Conservation (phyloP, 2,888 invertebrate genomes). For the Cryptus viduatorius region DNA sequence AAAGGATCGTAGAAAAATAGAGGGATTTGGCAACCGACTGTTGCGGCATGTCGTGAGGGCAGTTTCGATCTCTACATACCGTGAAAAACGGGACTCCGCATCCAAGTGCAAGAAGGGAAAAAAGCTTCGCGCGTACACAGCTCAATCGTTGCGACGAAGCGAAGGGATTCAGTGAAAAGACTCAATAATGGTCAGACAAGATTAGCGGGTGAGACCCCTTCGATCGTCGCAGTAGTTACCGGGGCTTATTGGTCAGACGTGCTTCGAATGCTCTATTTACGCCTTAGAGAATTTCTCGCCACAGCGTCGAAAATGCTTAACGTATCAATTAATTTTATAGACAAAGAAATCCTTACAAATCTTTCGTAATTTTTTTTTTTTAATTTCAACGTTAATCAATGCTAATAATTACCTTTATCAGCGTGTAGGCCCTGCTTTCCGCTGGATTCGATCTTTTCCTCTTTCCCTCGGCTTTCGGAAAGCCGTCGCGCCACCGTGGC, state of each 20-base stretch:
- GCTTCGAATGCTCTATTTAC: constrained; percentile 23
- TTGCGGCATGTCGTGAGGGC: constrained; percentile 12
- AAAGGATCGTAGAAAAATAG: constrained; percentile 32
- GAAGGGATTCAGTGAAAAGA: constrained; percentile 37
- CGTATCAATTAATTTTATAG: not conserved
- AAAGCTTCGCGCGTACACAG: not conserved
- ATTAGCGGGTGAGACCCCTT: constrained; percentile 2
- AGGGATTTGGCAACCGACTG: constrained; percentile 54
- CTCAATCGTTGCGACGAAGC: not conserved
- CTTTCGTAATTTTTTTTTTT: too few relatives aligned
- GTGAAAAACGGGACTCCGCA: constrained; percentile 21
- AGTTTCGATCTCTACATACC: constrained; percentile 29
- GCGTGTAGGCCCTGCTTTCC: constrained; percentile 83
- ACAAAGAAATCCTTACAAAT: too few relatives aligned
- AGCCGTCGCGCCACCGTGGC: constrained; percentile 74
- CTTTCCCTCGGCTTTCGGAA: constrained; percentile 69
- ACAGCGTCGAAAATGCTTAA: not conserved
- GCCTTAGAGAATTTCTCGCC: constrained; percentile 23
- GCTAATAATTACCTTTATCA: constrained; percentile 80
- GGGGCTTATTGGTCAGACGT: constrained; percentile 21
- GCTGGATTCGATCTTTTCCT: constrained; percentile 77
- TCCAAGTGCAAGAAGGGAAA: constrained; percentile 1
- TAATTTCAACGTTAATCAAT: too few relatives aligned
- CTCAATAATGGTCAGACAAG: constrained; percentile 50
- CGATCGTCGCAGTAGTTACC: constrained; percentile 22